Conservation (phyloP, 2,113 vertebrate genomes). For the Hassar affinis region DNA sequence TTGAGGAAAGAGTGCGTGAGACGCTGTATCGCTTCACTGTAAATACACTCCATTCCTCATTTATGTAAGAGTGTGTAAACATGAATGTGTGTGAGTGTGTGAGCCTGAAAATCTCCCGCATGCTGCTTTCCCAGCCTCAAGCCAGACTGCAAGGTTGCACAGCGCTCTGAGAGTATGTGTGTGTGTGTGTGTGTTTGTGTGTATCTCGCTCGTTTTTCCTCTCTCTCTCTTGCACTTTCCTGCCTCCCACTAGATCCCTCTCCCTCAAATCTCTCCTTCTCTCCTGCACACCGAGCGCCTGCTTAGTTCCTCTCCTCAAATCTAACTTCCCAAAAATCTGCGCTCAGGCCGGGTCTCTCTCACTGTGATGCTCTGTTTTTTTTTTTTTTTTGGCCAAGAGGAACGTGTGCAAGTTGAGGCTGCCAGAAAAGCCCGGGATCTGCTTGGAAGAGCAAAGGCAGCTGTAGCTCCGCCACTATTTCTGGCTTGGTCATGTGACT, state of each 20-base stretch:
- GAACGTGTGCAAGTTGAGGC: conserved; percentile 68
- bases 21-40: neutral
- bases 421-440: conserved; percentile 74
- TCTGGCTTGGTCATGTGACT: conserved; percentile 81
- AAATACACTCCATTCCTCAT: neutral
- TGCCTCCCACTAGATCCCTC: conserved; percentile 10
- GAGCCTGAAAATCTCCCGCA: neutral
- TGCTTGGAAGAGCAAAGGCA: conserved; percentile 77
- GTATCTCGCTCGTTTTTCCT: conserved; percentile 16
- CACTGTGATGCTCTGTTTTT: conserved; percentile 48
- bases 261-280: conserved; percentile 5
- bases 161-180: conserved; percentile 32
- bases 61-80: conserved; percentile 6
- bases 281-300: conserved; percentile 20
- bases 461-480: conserved; percentile 81
- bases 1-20: neutral
- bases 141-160: conserved; percentile 23
- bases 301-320: neutral
- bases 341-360: conserved; percentile 12
- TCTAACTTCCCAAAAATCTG: conserved; percentile 5
- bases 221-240: neutral
- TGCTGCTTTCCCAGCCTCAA: conserved; percentile 23
- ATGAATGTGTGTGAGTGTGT: neutral
- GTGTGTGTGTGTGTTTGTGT: conserved; percentile 48
- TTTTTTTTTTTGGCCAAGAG: conserved; percentile 62